Evolutionary conservation across 30 jellyfish, hydroid and myxozoan species (phyloP).

Genomic region (Cassiopea andromeda): DNA sequence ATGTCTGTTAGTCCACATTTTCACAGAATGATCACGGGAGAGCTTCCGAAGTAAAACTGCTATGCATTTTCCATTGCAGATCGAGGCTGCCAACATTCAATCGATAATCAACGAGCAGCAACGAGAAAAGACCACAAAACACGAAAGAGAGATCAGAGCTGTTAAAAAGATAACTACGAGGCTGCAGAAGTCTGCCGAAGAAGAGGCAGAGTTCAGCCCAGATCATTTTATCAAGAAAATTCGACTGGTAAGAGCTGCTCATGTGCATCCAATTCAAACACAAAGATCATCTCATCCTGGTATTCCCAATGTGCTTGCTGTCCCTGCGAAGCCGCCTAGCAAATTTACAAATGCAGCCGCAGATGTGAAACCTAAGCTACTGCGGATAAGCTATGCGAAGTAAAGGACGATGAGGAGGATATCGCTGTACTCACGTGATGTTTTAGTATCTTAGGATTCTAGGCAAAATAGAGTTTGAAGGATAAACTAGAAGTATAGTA

Average conservation of each 20-base stretch:
- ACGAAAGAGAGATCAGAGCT: slow-evolving; percentile 57
- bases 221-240: slow-evolving; percentile 39
- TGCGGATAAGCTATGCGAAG: slow-evolving; percentile 21
- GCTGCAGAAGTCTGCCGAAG: slow-evolving; percentile 6
- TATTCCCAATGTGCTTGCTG: slow-evolving; percentile 57
- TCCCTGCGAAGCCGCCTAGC: slow-evolving; percentile 68
- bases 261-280: slow-evolving; percentile 13
- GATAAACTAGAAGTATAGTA: no score
- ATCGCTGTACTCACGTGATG: no score
- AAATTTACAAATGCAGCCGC: slow-evolving; percentile 2
- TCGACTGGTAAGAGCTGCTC: slow-evolving; percentile 48
- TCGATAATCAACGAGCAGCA: slow-evolving; percentile 23
- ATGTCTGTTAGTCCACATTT: no score
- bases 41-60: no score
- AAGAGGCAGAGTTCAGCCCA: slow-evolving; percentile 19
- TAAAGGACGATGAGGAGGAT: not conserved
- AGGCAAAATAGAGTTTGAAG: no score
- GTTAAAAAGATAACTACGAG: slow-evolving; percentile 54
- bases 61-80: slow-evolving; percentile 7
- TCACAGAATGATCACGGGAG: no score
- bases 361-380: slow-evolving; percentile 46
- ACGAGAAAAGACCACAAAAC: not conserved
- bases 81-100: slow-evolving; percentile 52
- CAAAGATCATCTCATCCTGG: slow-evolving; percentile 60
- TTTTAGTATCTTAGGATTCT: no score